phyloP scores from a whole-genome alignment of 2,888 invertebrate species.

The Sclerodermus sp. region DNA sequence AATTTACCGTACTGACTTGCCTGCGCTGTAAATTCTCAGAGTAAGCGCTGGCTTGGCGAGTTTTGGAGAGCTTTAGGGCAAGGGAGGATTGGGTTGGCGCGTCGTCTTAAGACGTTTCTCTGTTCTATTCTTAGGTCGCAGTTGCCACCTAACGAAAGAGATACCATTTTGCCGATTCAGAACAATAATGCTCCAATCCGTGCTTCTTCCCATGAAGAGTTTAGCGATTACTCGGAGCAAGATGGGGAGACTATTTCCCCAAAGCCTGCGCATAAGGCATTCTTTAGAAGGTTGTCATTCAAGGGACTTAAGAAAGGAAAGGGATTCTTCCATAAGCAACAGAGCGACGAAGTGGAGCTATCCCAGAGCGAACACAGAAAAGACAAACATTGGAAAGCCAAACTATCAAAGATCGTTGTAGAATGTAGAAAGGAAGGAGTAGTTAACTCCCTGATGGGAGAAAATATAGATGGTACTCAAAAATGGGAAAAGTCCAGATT shows the following conservation, averaged over 20 bases:
- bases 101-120: too few relatives aligned
- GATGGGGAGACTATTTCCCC: conserved; percentile 74
- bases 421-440: conserved; percentile 93
- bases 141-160: conserved; percentile 32
- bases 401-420: conserved; percentile 87
- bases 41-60: too few relatives aligned
- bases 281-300: conserved; percentile 84
- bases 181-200: conserved; percentile 45
- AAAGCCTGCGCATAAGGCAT: conserved; percentile 79
- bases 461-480: conserved; percentile 85
- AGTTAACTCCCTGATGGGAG: conserved; percentile 89
- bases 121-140: too few relatives aligned
- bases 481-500: conserved; percentile 95
- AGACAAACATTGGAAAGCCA: conserved; percentile 79
- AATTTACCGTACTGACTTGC: too few relatives aligned
- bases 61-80: too few relatives aligned
- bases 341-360: conserved; percentile 83
- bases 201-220: conserved; percentile 57
- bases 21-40: too few relatives aligned
- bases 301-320: conserved; percentile 82
- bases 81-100: too few relatives aligned
- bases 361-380: conserved; percentile 61
- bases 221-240: conserved; percentile 71
- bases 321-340: conserved; percentile 86
- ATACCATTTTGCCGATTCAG: conserved; percentile 36